Evolutionary conservation across 2,888 invertebrate genomes (phyloP).

Genomic region (Drosophila yooni): DNA sequence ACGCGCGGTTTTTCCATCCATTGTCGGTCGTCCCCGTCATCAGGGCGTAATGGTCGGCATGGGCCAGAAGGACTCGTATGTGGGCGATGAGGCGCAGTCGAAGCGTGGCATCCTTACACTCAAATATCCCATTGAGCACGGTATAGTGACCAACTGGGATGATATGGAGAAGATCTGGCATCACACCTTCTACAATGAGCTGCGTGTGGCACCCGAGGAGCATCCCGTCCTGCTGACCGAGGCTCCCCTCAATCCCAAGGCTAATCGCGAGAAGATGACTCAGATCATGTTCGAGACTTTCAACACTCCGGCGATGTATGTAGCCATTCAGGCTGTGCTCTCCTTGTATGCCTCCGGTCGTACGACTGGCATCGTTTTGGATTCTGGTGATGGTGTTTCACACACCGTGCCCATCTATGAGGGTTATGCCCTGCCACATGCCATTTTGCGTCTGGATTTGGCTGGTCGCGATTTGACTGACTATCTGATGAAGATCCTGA

Average conservation of each 20-base stretch:
- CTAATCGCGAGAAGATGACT: conserved; percentile 95
- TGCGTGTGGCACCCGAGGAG: conserved; percentile 97
- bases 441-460: conserved; percentile 96
- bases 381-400: conserved; percentile 98
- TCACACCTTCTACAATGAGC: conserved; percentile 99
- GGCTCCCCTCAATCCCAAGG: conserved; percentile 95
- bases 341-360: conserved; percentile 97
- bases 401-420: conserved; percentile 98
- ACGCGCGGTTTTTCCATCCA: conserved; percentile 94
- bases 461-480: conserved; percentile 97
- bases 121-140: conserved; percentile 98
- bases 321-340: conserved; percentile 96
- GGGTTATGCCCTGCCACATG: conserved; percentile 96
- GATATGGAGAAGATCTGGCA: conserved; percentile 99
- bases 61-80: conserved; percentile 96
- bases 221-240: conserved; percentile 95
- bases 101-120: conserved; percentile 95
- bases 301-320: conserved; percentile 97
- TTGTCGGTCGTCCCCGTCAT: conserved; percentile 95
- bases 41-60: conserved; percentile 96
- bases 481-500: conserved; percentile 97
- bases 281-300: conserved; percentile 97
- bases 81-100: conserved; percentile 94
- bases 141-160: conserved; percentile 99
- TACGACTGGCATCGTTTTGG: conserved; percentile 98